Conservation (phyloP, 2,113 vertebrate species). For the Pogona vitticeps region DNA sequence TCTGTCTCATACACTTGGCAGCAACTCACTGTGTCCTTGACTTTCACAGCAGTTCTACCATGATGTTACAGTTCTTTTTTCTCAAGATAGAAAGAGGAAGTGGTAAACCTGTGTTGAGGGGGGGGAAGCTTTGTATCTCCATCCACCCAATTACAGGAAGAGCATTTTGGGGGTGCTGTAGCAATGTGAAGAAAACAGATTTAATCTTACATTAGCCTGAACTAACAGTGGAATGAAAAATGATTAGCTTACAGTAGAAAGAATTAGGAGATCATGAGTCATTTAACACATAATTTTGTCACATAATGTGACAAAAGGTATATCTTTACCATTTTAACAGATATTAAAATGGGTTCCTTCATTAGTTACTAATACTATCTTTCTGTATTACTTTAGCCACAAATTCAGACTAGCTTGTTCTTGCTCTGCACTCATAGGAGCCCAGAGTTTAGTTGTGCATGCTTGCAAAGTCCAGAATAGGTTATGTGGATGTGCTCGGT, state of each 20-base stretch:
- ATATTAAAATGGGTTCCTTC: background rate
- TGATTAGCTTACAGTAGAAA: background rate
- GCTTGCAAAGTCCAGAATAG: background rate
- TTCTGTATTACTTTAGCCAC: too few relatives aligned
- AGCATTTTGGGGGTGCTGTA: background rate
- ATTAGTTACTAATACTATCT: background rate
- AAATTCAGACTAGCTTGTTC: too few relatives aligned
- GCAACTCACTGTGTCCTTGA: background rate
- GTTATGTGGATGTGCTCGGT: background rate
- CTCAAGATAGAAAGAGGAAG: slow-evolving; percentile 10
- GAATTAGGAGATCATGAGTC: background rate
- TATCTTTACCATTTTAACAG: background rate
- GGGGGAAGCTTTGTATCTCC: background rate
- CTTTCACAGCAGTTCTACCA: background rate
- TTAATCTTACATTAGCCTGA: background rate
- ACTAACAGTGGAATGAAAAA: background rate
- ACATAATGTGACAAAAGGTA: background rate
- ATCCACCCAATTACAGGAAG: background rate
- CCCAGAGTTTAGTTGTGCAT: too few relatives aligned
- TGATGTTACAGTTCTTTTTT: slow-evolving; percentile 8
- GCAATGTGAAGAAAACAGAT: background rate
- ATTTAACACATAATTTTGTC: background rate
- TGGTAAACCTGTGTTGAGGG: background rate
- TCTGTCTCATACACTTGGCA: background rate
- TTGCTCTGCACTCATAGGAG: background rate